Conservation (phyloP, 2,797 vertebrate species). For the Gallinago solitaria region DNA sequence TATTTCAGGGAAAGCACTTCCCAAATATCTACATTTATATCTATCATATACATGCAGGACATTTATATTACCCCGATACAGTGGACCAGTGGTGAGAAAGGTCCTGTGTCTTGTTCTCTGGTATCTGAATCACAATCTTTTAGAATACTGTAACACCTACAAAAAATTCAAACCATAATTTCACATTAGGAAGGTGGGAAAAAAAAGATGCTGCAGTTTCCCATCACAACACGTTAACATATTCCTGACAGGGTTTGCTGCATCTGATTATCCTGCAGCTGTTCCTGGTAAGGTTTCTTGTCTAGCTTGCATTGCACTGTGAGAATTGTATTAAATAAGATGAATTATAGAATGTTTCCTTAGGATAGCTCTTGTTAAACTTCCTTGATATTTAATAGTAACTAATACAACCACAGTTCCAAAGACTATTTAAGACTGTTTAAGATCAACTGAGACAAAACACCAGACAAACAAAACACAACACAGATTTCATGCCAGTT, state of each 20-base stretch:
- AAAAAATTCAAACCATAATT: background rate
- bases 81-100: background rate
- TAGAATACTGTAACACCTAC: background rate
- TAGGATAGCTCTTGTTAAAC: background rate
- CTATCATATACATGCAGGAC: background rate
- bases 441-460: background rate
- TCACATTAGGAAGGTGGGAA: background rate
- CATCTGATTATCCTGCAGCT: conserved; percentile 38
- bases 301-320: background rate
- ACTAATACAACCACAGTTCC: background rate
- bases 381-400: background rate
- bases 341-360: background rate
- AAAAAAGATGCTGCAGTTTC: background rate
- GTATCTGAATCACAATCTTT: background rate
- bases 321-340: background rate
- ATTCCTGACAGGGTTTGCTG: background rate
- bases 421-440: background rate
- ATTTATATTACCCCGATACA: background rate
- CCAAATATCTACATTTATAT: background rate
- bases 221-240: background rate
- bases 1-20: background rate
- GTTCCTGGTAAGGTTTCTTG: background rate
- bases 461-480: background rate
- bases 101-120: background rate
- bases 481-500: background rate